Base-by-base conservation (phyloP, 1,140 invertebrate species). In the Drosophila fuyamai region DNA sequence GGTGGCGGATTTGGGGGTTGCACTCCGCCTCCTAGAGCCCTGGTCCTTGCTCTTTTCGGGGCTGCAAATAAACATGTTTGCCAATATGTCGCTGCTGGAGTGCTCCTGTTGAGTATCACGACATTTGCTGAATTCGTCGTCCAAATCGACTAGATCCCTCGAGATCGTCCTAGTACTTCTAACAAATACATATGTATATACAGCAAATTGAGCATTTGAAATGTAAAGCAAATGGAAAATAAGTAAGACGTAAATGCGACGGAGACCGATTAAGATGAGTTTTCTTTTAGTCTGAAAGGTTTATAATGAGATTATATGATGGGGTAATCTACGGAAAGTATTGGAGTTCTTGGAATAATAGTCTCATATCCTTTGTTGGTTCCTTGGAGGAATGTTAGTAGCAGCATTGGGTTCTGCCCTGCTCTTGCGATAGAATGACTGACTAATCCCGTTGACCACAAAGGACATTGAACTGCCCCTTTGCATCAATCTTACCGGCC, bases 11-110 rank as follows among this genome's bases (percentile, higher is more conserved):
- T 55, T 46, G 29, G 62, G 46, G 55, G 66, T 70, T 51, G 60
- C 27, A 9, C 18, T 32, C 50, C 58, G 57, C 55, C 59, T 76
- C 46, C 71, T 54, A 38, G 18, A 14, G 41, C 50, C n/a, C 54
- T 61, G 75, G 66, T 66, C 71, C 81, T 84, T 84, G 81, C 71
- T 76, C 76, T 63, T 81, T 76, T 70, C 23, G 78, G 65, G 51
- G 70, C 70, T 86, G 78, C 76, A 86, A 88, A 79, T 86, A 86
- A 88, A 82, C 82, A 86, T 88, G 83, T 86, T 86, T 65, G 48
- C 66, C 82, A 86, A 86, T 86, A 86, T 86, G 78, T 81, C 51
- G 79, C 48, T 76, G 54, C 75, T 57, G 38, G 48, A 62, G 66
- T 18, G 53, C 50, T 58, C 53, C 43, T 38, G 43, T 51, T 40